phyloP scores from a whole-genome alignment of 92 coral and sea anemone species.

The Porites lobata region DNA sequence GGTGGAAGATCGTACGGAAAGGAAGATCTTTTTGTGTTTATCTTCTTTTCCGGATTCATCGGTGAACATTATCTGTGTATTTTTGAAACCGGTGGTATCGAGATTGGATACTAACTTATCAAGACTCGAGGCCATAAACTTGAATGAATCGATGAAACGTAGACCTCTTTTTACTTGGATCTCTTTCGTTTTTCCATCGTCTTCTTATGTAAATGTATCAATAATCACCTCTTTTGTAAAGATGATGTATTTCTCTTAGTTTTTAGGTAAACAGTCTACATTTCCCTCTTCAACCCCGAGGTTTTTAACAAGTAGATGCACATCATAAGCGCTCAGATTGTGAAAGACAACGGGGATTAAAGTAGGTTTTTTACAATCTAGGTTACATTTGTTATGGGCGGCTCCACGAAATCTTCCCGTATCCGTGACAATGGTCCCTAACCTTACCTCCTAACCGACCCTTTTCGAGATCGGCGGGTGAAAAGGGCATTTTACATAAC shows the following conservation, averaged over 20 bases:
- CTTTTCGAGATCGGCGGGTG: no score
- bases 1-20: not conserved
- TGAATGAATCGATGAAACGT: conserved; percentile 27
- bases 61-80: not conserved
- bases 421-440: no score
- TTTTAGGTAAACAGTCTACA: conserved; percentile 39
- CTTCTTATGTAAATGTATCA: conserved; percentile 10
- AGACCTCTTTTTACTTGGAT: conserved; percentile 1
- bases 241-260: conserved; percentile 42
- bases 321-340: conserved; percentile 51
- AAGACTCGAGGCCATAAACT: conserved; percentile 31
- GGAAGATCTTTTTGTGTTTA: conserved; percentile 38
- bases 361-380: conserved; percentile 7
- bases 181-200: not conserved
- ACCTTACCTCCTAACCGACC: no score
- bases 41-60: conserved; percentile 31
- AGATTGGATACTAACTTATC: conserved; percentile 17
- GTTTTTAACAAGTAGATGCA: conserved; percentile 24
- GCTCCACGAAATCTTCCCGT: no score
- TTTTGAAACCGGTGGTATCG: conserved; percentile 3
- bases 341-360: conserved; percentile 59
- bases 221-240: conserved; percentile 28
- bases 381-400: conserved; percentile 15
- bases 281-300: conserved; percentile 35
- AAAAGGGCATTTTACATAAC: no score